A percentile compares a stretch with the other conserved stretches of the same genome.
These are phyloP conservation scores for Glossophaga mutica DNA, from an alignment of 2,797 vertebrate genomes.

Conservation along the genomic window DNA sequence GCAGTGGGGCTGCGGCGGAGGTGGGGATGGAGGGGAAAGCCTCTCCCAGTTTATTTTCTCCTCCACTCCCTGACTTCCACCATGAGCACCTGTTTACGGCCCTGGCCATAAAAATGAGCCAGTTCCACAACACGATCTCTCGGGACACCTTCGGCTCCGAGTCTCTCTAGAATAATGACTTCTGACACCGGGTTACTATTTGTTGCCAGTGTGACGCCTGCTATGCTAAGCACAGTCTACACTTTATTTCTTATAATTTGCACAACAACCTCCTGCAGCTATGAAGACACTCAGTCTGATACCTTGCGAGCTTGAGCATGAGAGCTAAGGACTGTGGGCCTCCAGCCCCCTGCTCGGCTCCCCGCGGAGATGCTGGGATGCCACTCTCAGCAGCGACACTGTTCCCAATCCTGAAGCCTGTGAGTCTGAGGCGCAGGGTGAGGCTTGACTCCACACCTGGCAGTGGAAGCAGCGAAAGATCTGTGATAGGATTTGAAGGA, in stretches of 20 bases:
- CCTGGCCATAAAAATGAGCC: neutral
- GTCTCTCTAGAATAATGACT: neutral
- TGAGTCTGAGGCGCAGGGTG: neutral
- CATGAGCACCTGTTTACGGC: neutral
- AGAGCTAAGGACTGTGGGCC: neutral
- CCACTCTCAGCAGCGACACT: accelerated
- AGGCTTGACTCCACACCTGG: neutral
- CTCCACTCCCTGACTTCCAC: neutral
- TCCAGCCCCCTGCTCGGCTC: neutral
- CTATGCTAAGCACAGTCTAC: neutral
- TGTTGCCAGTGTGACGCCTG: neutral
- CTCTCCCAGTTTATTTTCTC: neutral
- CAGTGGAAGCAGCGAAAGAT: neutral
- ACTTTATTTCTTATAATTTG: neutral
- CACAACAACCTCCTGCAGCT: neutral
- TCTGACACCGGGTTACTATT: neutral
- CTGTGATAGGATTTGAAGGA: neutral
- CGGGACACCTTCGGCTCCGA: neutral
- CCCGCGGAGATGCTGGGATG: accelerated
- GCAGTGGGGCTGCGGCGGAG: neutral
- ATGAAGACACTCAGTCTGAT: neutral
- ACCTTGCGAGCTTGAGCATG: neutral
- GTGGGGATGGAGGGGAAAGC: neutral
- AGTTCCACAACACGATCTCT: neutral
- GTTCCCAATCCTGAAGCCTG: neutral